Conservation (phyloP, 2,888 invertebrate species). For the Cryptosula pallasiana region DNA sequence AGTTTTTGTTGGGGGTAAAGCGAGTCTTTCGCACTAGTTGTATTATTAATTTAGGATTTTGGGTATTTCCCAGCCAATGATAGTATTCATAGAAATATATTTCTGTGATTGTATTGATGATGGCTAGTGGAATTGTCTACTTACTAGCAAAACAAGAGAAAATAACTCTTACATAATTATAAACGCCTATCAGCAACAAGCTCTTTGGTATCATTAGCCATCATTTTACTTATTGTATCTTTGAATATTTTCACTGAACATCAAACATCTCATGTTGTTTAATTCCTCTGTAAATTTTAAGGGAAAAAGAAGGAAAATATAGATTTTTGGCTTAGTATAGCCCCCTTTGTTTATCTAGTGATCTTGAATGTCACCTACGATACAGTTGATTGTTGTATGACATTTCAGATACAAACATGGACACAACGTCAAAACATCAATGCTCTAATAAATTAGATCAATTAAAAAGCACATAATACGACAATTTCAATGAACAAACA, state of each 20-base stretch:
- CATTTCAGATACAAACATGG: background rate
- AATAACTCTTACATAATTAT: too few species aligned
- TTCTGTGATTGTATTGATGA: too few species aligned
- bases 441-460: background rate
- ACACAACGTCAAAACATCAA: constrained; percentile 8
- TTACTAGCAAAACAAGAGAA: too few species aligned
- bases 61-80: too few species aligned
- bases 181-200: too few species aligned
- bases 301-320: background rate
- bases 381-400: constrained; percentile 5
- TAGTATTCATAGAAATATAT: too few species aligned
- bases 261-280: background rate
- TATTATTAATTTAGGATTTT: too few species aligned
- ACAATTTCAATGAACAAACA: background rate
- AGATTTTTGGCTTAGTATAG: background rate
- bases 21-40: too few species aligned
- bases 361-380: constrained; percentile 17
- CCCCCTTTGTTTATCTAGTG: background rate
- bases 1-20: background rate
- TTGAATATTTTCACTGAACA: background rate
- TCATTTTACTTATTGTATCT: background rate
- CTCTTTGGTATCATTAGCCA: too few species aligned
- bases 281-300: background rate
- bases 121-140: too few species aligned
- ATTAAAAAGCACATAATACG: background rate